These are phyloP conservation scores for Sebastes itinus DNA, from an alignment of 2,797 vertebrate species.

Conservation along the genomic window DNA sequence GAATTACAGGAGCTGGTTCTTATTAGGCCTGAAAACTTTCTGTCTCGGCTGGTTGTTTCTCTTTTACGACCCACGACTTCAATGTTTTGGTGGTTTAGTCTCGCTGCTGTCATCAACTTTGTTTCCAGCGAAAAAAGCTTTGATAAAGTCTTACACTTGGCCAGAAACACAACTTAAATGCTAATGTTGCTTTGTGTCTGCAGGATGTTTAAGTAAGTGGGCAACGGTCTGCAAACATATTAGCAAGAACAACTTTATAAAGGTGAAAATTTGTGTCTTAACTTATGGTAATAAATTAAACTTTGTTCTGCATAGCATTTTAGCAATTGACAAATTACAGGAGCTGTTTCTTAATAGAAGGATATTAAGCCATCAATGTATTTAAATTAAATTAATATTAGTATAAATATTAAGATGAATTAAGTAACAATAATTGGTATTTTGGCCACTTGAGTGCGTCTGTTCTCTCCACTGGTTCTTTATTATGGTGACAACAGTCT, in stretches of 20 bases:
- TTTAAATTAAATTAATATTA: background rate
- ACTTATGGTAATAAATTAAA: background rate
- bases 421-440: background rate
- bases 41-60: too few species aligned
- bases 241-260: background rate
- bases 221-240: background rate
- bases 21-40: too few species aligned
- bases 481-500: background rate
- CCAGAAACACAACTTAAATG: background rate
- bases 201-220: background rate
- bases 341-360: background rate
- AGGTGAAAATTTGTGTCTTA: background rate
- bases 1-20: too few species aligned
- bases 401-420: background rate
- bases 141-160: background rate
- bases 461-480: background rate
- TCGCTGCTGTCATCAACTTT: background rate
- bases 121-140: background rate
- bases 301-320: background rate
- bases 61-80: background rate
- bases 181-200: background rate
- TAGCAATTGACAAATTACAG: background rate
- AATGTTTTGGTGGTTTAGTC: background rate
- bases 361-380: background rate
- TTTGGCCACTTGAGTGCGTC: background rate